phyloP scores from a whole-genome alignment of 2,888 invertebrate genomes.

The Byasa hedistus region DNA sequence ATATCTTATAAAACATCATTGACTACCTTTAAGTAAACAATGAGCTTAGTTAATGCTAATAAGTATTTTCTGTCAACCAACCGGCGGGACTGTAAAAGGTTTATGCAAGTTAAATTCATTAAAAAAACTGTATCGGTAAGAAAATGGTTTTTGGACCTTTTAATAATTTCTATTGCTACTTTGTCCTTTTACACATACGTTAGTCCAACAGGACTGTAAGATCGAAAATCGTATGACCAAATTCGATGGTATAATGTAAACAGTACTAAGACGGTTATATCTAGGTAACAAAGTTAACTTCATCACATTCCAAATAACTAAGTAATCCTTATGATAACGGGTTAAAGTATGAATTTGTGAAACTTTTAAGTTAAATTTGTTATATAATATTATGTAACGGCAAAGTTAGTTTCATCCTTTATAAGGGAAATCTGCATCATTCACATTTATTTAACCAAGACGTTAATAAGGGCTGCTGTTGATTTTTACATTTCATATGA shows the following conservation, averaged over 20 bases:
- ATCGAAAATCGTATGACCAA: constrained; percentile 4
- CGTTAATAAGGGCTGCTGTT: constrained; percentile 27
- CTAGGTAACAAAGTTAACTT: constrained; percentile 13
- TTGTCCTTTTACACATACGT: constrained; percentile 5
- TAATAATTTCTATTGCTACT: constrained; percentile 7
- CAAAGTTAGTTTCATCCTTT: constrained; percentile 51
- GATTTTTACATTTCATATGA: background rate
- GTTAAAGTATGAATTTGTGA: constrained; percentile 15
- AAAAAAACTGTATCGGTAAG: no score
- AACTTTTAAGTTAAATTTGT: constrained; percentile 34
- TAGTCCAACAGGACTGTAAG: background rate
- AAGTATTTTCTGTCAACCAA: no score
- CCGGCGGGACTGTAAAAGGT: no score
- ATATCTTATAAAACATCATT: no score
- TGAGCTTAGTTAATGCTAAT: no score
- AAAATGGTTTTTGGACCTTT: background rate
- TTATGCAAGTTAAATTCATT: no score
- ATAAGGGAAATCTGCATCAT: constrained; percentile 61
- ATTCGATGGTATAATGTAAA: constrained; percentile 6
- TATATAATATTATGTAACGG: constrained; percentile 14
- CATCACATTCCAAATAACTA: background rate
- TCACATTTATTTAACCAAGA: constrained; percentile 43
- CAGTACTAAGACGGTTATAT: constrained; percentile 15
- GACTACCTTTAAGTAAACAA: no score
- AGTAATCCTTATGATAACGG: background rate